A percentile compares a stretch with the other conserved stretches of the same genome.
These are phyloP conservation scores for Epinotia demarniana DNA, from an alignment of 2,888 invertebrate genomes.

Conservation along the genomic window DNA sequence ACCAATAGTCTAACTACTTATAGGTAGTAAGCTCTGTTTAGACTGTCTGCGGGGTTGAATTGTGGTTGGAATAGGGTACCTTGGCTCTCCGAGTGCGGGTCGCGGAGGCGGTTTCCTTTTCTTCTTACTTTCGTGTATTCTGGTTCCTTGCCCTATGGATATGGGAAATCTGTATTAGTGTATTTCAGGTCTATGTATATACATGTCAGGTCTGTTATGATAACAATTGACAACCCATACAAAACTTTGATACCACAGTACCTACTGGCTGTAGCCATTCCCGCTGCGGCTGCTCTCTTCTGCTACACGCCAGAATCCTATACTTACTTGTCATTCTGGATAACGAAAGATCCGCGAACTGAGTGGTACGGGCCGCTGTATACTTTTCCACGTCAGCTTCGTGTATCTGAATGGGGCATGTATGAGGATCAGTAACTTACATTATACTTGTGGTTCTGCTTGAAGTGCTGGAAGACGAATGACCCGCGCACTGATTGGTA, in stretches of 20 bases:
- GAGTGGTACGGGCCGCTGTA: too few relatives aligned
- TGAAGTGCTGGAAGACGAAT: too few relatives aligned
- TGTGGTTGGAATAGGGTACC: slow-evolving; percentile 77
- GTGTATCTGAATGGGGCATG: not conserved
- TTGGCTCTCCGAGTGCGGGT: slow-evolving; percentile 94
- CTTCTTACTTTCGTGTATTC: slow-evolving; percentile 93
- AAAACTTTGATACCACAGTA: not conserved
- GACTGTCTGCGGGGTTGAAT: slow-evolving; percentile 46
- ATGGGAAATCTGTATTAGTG: not conserved
- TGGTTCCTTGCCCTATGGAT: slow-evolving; percentile 89
- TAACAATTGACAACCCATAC: not conserved
- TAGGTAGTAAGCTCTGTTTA: slow-evolving; percentile 71
- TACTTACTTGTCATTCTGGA: too few relatives aligned
- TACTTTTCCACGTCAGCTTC: not conserved
- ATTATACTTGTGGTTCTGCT: too few relatives aligned
- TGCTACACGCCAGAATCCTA: too few relatives aligned
- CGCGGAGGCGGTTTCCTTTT: slow-evolving; percentile 91
- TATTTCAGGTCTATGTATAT: not conserved
- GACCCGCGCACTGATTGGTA: too few relatives aligned
- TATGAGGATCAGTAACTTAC: too few relatives aligned
- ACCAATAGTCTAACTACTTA: slow-evolving; percentile 78
- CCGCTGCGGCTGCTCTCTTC: not conserved
- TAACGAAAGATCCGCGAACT: too few relatives aligned
- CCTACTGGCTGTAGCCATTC: not conserved
- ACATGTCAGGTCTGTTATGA: not conserved